phyloP scores from a whole-genome alignment of 1,140 invertebrate species.

The Apis cerana region DNA sequence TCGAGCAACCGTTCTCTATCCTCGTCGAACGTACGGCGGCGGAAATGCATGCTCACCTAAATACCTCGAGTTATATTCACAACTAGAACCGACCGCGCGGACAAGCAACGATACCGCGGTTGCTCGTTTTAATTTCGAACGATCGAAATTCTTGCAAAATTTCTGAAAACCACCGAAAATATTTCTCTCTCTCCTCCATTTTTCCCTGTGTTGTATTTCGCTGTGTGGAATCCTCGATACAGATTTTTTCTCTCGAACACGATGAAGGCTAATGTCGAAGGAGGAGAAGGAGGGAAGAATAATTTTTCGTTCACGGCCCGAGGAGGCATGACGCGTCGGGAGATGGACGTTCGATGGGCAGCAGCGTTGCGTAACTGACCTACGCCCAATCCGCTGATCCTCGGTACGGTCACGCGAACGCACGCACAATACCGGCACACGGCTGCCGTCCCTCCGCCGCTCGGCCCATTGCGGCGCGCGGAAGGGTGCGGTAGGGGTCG shows the following conservation, averaged over 20 bases:
- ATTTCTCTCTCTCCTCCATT: neutral
- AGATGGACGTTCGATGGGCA: constrained; percentile 17
- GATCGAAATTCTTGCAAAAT: neutral
- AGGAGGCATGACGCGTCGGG: too few relatives aligned
- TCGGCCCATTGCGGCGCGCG: neutral
- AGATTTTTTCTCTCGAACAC: too few relatives aligned
- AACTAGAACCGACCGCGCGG: constrained; percentile 27
- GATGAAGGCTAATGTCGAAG: too few relatives aligned
- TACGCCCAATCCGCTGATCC: constrained; percentile 45
- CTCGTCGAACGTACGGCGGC: constrained; percentile 47
- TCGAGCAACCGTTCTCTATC: neutral
- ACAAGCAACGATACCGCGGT: constrained; percentile 9
- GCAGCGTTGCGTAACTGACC: constrained; percentile 61
- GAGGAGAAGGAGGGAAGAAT: neutral
- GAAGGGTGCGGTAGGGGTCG: neutral
- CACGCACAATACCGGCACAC: constrained; percentile 21
- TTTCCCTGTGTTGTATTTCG: too few relatives aligned
- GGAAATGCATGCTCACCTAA: constrained; percentile 72
- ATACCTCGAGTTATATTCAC: constrained; percentile 69
- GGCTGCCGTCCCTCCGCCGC: constrained; percentile 14
- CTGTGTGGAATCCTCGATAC: too few relatives aligned
- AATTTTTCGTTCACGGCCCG: neutral
- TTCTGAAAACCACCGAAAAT: too few relatives aligned
- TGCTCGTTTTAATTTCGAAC: too few relatives aligned
- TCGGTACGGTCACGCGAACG: constrained; percentile 43